Evolutionary conservation across 2,797 vertebrate genomes (phyloP).

Genomic region (Scleropages formosus): DNA sequence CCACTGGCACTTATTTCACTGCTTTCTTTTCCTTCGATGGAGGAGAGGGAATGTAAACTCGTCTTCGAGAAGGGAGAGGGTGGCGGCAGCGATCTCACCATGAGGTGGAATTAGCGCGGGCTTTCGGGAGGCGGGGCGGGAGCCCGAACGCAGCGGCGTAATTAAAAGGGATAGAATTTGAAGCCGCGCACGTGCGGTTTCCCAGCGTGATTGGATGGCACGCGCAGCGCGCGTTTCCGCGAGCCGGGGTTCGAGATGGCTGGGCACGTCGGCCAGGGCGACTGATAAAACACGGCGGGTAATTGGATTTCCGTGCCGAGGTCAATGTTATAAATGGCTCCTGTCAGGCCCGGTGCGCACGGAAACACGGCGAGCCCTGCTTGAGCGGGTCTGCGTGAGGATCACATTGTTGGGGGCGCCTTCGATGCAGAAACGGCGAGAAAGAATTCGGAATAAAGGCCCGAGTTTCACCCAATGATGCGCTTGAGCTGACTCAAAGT

Average conservation of each 20-base stretch:
- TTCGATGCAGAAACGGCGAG: background rate
- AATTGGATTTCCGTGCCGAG: conserved; percentile 24
- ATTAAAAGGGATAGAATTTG: conserved; percentile 6
- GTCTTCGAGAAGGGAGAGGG: background rate
- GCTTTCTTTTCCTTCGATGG: background rate
- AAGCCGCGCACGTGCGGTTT: background rate
- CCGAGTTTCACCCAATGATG: background rate
- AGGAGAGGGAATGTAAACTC: background rate
- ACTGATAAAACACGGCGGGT: conserved; percentile 27
- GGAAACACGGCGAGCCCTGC: background rate
- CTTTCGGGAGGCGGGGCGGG: background rate
- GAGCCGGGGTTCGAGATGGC: conserved; percentile 8
- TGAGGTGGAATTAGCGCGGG: background rate
- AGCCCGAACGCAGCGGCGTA: conserved; percentile 5
- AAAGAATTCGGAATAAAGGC: background rate
- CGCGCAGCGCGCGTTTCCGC: background rate
- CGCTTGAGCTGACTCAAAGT: background rate
- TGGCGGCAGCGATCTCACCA: background rate
- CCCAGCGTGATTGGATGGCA: conserved; percentile 1
- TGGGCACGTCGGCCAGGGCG: conserved; percentile 2
- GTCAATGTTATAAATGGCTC: conserved; percentile 26
- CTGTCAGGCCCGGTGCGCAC: background rate
- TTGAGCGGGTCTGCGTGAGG: background rate
- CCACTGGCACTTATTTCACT: background rate
- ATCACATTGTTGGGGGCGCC: background rate